Percentiles rank a stretch among this genome's conserved stretches.
Conservation (phyloP, 2,888 invertebrate genomes). For the Resseliella maxima region DNA sequence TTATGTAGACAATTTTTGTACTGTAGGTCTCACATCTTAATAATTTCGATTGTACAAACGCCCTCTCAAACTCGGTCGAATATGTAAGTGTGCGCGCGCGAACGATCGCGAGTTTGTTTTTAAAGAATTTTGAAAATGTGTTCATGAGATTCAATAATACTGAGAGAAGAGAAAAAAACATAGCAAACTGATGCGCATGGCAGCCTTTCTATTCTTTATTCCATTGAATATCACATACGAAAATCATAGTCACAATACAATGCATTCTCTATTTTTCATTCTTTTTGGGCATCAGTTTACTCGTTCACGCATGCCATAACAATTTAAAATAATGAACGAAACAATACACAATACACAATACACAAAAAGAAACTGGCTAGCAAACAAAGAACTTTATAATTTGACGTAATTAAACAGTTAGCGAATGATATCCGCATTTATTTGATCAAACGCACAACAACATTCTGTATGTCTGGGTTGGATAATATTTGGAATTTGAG, state of each 20-base stretch:
- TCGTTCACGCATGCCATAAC: conserved; percentile 51
- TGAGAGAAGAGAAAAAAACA: not conserved
- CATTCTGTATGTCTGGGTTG: not conserved
- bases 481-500: not conserved
- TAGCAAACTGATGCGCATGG: conserved; percentile 9
- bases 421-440: conserved; percentile 46
- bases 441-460: conserved; percentile 20
- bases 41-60: conserved; percentile 46
- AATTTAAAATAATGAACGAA: conserved; percentile 45
- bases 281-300: not conserved
- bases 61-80: not conserved
- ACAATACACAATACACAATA: not conserved
- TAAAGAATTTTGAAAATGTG: conserved; percentile 14
- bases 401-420: conserved; percentile 51
- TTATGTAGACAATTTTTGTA: conserved; percentile 25
- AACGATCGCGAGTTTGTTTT: conserved; percentile 1
- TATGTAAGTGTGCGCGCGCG: not conserved
- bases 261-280: not conserved
- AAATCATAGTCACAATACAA: conserved; percentile 42
- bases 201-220: conserved; percentile 34
- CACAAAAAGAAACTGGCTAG: not conserved
- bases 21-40: conserved; percentile 25
- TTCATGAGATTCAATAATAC: not conserved
- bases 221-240: not conserved
- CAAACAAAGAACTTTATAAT: conserved; percentile 29